Evolutionary conservation across 2,888 invertebrate genomes (phyloP).

Genomic region (Cerastis leucographa): DNA sequence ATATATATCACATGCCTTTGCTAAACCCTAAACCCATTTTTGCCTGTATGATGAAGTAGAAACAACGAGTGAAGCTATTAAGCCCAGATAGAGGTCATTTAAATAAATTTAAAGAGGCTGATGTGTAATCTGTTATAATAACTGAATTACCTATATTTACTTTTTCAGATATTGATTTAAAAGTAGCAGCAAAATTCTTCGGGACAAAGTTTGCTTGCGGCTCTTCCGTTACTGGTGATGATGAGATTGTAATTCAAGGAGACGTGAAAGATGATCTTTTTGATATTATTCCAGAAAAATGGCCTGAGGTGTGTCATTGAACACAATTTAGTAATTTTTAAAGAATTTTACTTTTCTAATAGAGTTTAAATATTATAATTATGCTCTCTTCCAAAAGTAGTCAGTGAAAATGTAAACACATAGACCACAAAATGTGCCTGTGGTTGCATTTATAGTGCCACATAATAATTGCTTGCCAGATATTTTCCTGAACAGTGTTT

Average conservation of each 20-base stretch:
- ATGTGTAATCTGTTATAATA: not conserved
- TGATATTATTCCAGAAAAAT: constrained; percentile 99
- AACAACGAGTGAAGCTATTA: not conserved
- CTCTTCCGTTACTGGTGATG: constrained; percentile 99
- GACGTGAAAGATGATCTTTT: constrained; percentile 99
- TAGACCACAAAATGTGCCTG: not conserved
- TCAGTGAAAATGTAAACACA: not conserved
- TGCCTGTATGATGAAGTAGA: not conserved
- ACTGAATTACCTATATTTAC: not conserved
- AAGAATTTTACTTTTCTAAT: not conserved
- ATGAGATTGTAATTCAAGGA: constrained; percentile 99
- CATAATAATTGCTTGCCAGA: not conserved
- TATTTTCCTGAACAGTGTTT: not conserved
- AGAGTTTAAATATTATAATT: not conserved
- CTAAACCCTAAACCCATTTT: not conserved
- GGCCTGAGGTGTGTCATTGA: constrained; percentile 94
- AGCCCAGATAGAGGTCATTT: not conserved
- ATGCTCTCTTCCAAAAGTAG: too few relatives aligned
- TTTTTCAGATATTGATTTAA: constrained; percentile 97
- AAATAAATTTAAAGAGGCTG: not conserved
- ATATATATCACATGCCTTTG: not conserved
- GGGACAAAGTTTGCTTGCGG: constrained; percentile 99
- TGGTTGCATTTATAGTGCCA: not conserved
- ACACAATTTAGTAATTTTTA: not conserved
- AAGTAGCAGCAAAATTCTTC: constrained; percentile 99